Percentiles rank a stretch among this genome's conserved stretches.
These are phyloP conservation scores for Meiosimyza decipiens DNA, from an alignment of 2,888 invertebrate genomes.

Conservation along the genomic window DNA sequence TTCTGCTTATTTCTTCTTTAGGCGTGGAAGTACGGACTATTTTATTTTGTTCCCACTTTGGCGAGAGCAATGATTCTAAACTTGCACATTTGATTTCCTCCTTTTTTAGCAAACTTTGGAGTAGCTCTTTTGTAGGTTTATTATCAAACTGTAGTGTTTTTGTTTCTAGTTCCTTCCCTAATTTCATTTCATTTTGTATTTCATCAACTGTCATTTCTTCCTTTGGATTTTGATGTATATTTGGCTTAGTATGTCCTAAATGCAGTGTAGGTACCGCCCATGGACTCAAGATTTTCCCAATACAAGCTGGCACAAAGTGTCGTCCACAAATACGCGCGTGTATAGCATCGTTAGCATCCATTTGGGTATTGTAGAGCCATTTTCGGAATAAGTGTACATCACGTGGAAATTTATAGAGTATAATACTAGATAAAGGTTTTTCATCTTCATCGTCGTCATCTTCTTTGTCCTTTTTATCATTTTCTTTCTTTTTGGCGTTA, in stretches of 20 bases:
- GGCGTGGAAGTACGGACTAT: too few species aligned
- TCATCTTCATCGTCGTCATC: not conserved
- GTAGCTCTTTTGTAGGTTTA: not conserved
- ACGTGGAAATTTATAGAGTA: constrained; percentile 35
- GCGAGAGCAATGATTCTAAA: too few species aligned
- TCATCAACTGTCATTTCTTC: not conserved
- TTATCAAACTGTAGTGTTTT: not conserved
- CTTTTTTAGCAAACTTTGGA: not conserved
- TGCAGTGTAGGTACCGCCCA: constrained; percentile 39
- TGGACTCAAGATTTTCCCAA: constrained; percentile 27
- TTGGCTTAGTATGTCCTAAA: constrained; percentile 28
- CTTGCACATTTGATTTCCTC: not conserved
- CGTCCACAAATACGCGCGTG: constrained; percentile 39
- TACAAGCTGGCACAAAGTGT: constrained; percentile 40
- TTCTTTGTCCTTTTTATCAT: not conserved
- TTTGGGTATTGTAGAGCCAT: constrained; percentile 46
- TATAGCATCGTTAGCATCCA: constrained; percentile 29
- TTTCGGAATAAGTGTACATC: constrained; percentile 38
- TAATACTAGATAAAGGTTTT: constrained; percentile 1
- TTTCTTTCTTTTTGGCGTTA: constrained; percentile 21
- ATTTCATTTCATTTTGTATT: constrained; percentile 5
- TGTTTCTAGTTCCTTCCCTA: not conserved
- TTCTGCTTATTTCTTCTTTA: not conserved
- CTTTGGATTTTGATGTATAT: constrained; percentile 38
- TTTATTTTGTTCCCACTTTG: too few species aligned